These are phyloP conservation scores for Struthio camelus DNA, from an alignment of 2,113 vertebrate genomes.

Conservation along the genomic window DNA sequence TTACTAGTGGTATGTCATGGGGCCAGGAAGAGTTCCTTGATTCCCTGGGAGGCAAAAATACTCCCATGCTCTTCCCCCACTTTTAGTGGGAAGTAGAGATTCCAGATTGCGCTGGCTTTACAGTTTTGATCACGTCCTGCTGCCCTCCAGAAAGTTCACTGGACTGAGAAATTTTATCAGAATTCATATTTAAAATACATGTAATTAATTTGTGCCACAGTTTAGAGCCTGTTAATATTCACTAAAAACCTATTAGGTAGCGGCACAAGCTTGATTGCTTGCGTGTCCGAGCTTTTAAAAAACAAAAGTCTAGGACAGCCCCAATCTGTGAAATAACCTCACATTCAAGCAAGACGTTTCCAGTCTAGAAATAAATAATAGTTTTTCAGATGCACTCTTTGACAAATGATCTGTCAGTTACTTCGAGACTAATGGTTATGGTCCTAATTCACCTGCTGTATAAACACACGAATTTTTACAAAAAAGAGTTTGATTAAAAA, in stretches of 20 bases:
- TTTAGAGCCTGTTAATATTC: not conserved
- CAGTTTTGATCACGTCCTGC: not conserved
- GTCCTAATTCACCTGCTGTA: not conserved
- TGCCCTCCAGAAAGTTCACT: not conserved
- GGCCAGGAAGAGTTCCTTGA: not conserved
- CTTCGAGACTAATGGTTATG: not conserved
- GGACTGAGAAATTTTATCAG: not conserved
- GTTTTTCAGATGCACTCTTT: not conserved
- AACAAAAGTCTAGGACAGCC: not conserved
- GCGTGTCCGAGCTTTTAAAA: not conserved
- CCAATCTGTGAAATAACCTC: not conserved
- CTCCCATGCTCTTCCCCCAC: not conserved
- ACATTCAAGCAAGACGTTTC: constrained; percentile 6
- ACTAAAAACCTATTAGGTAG: not conserved
- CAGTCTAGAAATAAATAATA: not conserved
- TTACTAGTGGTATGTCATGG: not conserved
- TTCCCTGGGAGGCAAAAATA: not conserved
- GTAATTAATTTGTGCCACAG: not conserved
- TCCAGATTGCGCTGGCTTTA: not conserved
- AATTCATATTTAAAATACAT: not conserved
- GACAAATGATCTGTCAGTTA: not conserved
- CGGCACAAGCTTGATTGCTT: not conserved
- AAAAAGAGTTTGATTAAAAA: not conserved
- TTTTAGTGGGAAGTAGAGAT: not conserved
- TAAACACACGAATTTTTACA: not conserved